Base-by-base conservation (phyloP, 2,888 invertebrate species). In the Nomada fucata region DNA sequence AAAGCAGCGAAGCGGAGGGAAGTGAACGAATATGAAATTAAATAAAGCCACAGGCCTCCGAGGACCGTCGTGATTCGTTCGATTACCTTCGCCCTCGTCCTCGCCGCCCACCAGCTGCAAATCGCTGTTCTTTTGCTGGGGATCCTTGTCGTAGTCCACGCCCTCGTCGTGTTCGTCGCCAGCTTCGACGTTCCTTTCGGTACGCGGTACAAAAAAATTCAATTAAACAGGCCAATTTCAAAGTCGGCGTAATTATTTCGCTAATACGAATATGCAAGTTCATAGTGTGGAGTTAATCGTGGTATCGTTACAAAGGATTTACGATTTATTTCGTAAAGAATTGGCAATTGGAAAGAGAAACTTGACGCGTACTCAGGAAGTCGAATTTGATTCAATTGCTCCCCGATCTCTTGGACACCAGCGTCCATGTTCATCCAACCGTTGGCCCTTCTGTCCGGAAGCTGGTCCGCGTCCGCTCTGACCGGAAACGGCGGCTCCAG, bases 371-470 rank as follows among this genome's bases (percentile, higher is more conserved):
- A 92, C 93, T 90, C 91, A 53, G 89, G 85, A 29, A 91, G 81
- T 81, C 90, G 92, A 20, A 91, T 84, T 61, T 92, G 90, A 88
- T 92, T 92, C 3, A 89, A 89, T 70, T 92, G 92, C 11, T 93
- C 93, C 2, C 93, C 93, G 57, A 93, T 88, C 82, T 93, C 93
- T 60, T 93, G 93, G 50, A 93, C 89, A 11, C 93, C 92, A 5
- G 89, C 88, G 60, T 87, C 84, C 18, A 89, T 89, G 65, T 89
- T 88, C 69, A 89, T 85, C 91, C 90, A 90, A 2, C 86, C 82
- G 61, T 89, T 89, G 15, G 29, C 83, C 9, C 84, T 82, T 53
- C 80, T 85, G 1, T 88, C 89, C 5, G 86, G 75, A 20, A 87
- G 76, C 42, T 89, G 90, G 29, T 91, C 91, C 0, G 86, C 92